These are phyloP conservation scores for Cremastinae sp. DNA, from an alignment of 2,888 invertebrate species.

Conservation along the genomic window DNA sequence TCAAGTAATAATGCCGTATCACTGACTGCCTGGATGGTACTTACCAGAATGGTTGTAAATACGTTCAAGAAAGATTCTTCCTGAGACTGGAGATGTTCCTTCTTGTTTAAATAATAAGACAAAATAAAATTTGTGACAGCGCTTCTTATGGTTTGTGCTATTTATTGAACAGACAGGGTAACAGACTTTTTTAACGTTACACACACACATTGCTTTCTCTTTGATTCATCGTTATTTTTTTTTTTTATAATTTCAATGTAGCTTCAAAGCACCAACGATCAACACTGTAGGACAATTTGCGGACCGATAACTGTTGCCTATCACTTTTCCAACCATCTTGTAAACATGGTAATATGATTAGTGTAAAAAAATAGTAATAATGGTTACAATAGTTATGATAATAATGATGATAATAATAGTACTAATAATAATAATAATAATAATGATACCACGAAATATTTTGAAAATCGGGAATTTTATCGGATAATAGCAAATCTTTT, in stretches of 20 bases:
- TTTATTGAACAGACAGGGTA: slow-evolving; percentile 59
- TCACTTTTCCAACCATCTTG: slow-evolving; percentile 15
- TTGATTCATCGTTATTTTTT: slow-evolving; percentile 39
- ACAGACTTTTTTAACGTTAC: slow-evolving; percentile 50
- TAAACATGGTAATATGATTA: slow-evolving; percentile 33
- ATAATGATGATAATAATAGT: slow-evolving; percentile 28
- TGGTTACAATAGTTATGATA: slow-evolving; percentile 3
- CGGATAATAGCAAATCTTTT: slow-evolving; percentile 40
- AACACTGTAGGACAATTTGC: slow-evolving; percentile 36
- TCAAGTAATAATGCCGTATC: slow-evolving; percentile 72
- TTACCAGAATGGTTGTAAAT: slow-evolving; percentile 66
- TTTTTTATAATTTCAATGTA: slow-evolving; percentile 46
- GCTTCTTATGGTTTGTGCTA: slow-evolving; percentile 50
- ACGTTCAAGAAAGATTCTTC: slow-evolving; percentile 57
- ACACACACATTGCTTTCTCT: slow-evolving; percentile 41
- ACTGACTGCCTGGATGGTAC: slow-evolving; percentile 71
- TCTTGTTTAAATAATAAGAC: neutral
- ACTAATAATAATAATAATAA: slow-evolving; percentile 20
- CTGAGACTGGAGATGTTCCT: slow-evolving; percentile 38
- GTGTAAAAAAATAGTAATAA: slow-evolving; percentile 22
- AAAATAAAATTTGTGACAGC: neutral
- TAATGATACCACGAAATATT: slow-evolving; percentile 51
- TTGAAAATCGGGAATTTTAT: too few relatives aligned
- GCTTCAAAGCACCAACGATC: slow-evolving; percentile 52
- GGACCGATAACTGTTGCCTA: slow-evolving; percentile 16